phyloP scores from a whole-genome alignment of 2,888 invertebrate genomes.

The Argynnis bischoffii region DNA sequence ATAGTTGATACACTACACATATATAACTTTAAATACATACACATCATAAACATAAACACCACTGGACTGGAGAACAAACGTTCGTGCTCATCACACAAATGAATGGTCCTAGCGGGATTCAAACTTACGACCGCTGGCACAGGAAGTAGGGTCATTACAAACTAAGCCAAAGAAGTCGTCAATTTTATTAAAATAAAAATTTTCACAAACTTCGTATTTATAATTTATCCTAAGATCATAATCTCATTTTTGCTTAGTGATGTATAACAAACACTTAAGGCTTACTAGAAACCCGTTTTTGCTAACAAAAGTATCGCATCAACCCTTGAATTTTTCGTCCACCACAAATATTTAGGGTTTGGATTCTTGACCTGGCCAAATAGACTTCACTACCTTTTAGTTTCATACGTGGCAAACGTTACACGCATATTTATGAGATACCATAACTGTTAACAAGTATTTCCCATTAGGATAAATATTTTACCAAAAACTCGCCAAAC shows the following conservation, averaged over 20 bases:
- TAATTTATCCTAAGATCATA: background rate
- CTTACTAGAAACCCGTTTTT: slow-evolving; percentile 1
- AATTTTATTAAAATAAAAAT: too few relatives aligned
- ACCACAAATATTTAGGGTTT: slow-evolving; percentile 1
- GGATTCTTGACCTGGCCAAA: slow-evolving; percentile 14
- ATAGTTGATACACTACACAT: too few relatives aligned
- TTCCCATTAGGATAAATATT: slow-evolving; percentile 15
- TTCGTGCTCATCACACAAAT: too few relatives aligned
- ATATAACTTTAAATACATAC: too few relatives aligned
- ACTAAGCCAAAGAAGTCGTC: too few relatives aligned
- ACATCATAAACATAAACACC: too few relatives aligned
- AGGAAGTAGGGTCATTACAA: too few relatives aligned
- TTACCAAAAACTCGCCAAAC: background rate
- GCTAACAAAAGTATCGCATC: slow-evolving; percentile 3
- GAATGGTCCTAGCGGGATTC: too few relatives aligned
- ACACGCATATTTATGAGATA: slow-evolving; percentile 1
- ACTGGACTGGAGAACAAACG: too few relatives aligned
- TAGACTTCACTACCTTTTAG: slow-evolving; percentile 10
- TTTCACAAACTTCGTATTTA: background rate
- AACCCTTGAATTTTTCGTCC: slow-evolving; percentile 2
- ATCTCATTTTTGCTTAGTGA: background rate
- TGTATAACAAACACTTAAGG: background rate
- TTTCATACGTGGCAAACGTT: slow-evolving; percentile 5
- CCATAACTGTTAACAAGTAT: slow-evolving; percentile 11
- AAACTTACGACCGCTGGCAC: too few relatives aligned